These are phyloP conservation scores for Lathronympha strigana DNA, from an alignment of 2,888 invertebrate species.

Conservation along the genomic window DNA sequence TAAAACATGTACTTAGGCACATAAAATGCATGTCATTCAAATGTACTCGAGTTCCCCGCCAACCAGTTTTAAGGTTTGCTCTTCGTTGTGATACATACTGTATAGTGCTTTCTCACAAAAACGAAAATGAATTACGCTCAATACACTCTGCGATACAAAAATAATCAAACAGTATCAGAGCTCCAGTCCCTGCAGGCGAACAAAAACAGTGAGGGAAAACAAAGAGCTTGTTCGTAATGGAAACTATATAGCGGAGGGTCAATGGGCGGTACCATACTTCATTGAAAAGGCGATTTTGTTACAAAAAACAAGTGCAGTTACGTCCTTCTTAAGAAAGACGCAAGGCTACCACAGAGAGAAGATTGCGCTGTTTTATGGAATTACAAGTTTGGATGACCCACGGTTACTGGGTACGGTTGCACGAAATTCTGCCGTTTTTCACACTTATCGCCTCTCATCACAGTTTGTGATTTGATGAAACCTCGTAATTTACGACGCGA, in stretches of 20 bases:
- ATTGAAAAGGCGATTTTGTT: background rate
- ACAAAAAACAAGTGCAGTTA: background rate
- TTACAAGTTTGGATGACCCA: constrained; percentile 16
- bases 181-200: constrained; percentile 10
- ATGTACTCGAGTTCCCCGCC: too few relatives aligned
- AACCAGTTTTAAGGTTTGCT: too few relatives aligned
- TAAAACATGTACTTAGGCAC: too few relatives aligned
- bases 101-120: background rate
- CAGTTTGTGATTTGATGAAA: background rate
- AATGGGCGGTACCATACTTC: constrained; percentile 10
- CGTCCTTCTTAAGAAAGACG: background rate
- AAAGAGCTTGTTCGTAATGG: constrained; percentile 26
- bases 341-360: background rate
- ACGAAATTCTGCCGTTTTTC: constrained; percentile 6
- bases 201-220: constrained; percentile 27
- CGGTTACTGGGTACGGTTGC: background rate
- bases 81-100: too few relatives aligned
- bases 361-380: constrained; percentile 26
- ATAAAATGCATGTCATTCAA: too few relatives aligned
- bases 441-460: background rate
- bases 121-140: background rate
- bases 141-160: constrained; percentile 4
- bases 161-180: constrained; percentile 28
- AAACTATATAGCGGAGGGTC: constrained; percentile 19
- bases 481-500: too few relatives aligned